Conservation (phyloP, 2,113 vertebrate species). For the Gila orcuttii region DNA sequence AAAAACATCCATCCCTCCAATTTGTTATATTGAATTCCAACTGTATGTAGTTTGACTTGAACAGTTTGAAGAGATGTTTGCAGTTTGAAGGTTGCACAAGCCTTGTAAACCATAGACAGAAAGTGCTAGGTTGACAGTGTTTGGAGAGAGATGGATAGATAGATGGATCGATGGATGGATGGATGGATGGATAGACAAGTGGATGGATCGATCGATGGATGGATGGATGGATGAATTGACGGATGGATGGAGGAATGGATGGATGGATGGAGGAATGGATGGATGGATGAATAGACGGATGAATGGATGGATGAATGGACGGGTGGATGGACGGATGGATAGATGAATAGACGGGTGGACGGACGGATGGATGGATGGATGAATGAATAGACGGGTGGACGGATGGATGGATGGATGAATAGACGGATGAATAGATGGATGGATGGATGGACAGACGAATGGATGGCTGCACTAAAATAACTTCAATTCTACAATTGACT, state of each 20-base stretch:
- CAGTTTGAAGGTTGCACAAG: background rate
- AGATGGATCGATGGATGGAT: background rate
- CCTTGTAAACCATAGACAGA: background rate
- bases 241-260: background rate
- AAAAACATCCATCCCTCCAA: too few species aligned
- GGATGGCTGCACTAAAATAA: background rate
- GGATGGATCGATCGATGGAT: background rate
- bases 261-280: background rate
- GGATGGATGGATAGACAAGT: background rate
- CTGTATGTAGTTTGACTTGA: background rate
- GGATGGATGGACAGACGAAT: background rate
- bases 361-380: background rate
- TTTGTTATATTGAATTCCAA: background rate
- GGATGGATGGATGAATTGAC: too few species aligned
- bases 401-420: background rate
- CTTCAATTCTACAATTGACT: background rate
- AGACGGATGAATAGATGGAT: background rate
- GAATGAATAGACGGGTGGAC: too few species aligned
- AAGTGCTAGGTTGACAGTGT: background rate
- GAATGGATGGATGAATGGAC: background rate
- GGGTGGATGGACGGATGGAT: background rate
- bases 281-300: background rate
- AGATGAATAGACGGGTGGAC: background rate
- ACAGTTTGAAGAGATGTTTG: background rate
- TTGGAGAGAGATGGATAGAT: background rate